Conservation (phyloP, 2,888 invertebrate species). For the Chrysotoxum bicinctum region DNA sequence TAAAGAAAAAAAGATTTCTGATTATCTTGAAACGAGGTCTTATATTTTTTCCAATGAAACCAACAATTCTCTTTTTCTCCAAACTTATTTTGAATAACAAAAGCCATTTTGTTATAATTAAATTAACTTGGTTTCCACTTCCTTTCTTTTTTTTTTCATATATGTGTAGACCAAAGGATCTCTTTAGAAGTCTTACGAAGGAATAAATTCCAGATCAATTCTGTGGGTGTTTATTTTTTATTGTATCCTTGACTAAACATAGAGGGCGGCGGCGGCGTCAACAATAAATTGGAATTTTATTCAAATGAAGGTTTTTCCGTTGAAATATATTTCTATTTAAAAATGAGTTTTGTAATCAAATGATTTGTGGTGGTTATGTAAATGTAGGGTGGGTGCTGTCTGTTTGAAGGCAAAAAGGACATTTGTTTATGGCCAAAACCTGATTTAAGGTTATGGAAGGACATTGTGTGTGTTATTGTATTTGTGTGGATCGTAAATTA, state of each 20-base stretch:
- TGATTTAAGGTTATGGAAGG: conserved; percentile 62
- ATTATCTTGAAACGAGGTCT: conserved; percentile 7
- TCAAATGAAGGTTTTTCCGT: conserved; percentile 58
- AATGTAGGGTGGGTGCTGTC: neutral
- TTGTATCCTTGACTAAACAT: neutral
- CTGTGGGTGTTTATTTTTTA: conserved; percentile 18
- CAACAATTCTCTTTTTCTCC: conserved; percentile 17
- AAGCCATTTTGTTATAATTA: conserved; percentile 63
- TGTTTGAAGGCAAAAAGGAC: neutral
- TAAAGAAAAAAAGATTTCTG: conserved; percentile 3
- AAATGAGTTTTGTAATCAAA: conserved; percentile 32
- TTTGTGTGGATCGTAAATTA: neutral
- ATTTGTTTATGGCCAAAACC: conserved; percentile 41
- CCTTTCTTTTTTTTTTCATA: neutral
- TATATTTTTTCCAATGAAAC: neutral
- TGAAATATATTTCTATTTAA: conserved; percentile 30
- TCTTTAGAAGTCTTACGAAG: neutral
- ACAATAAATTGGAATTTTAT: conserved; percentile 65
- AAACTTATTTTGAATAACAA: conserved; percentile 23
- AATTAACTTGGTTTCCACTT: conserved; percentile 51
- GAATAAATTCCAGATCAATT: conserved; percentile 61
- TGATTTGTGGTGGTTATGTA: conserved; percentile 12
- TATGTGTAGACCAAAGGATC: neutral
- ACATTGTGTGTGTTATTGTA: conserved; percentile 30
- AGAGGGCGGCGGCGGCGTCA: conserved; percentile 21